Evolutionary conservation across 2,113 vertebrate genomes (phyloP).

Genomic region (Rousettus leschenaultii): DNA sequence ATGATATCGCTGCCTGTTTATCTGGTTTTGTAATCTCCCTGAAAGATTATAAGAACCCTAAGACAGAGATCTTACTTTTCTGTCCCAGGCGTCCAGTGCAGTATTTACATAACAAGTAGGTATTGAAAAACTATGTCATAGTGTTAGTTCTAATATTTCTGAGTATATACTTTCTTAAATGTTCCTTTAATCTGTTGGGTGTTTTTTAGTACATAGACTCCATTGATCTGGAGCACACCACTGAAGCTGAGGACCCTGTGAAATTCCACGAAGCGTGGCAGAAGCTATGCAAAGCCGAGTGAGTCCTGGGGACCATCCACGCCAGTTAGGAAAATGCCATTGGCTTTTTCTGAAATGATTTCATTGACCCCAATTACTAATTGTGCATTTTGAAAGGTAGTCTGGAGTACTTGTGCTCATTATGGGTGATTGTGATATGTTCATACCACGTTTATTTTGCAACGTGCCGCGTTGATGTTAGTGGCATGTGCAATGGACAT

Average conservation of each 20-base stretch:
- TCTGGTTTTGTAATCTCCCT: neutral
- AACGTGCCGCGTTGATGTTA: neutral
- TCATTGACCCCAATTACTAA: neutral
- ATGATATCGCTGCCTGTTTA: neutral
- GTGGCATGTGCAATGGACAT: neutral
- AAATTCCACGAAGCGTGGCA: conserved; percentile 87
- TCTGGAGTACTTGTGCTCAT: neutral
- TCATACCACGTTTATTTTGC: neutral
- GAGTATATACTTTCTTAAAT: neutral
- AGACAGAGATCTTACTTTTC: neutral
- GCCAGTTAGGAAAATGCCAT: neutral
- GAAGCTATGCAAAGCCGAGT: conserved; percentile 87
- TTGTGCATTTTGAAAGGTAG: neutral
- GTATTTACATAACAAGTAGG: neutral
- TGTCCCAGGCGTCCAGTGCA: neutral
- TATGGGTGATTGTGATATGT: neutral
- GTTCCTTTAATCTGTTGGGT: conserved; percentile 6
- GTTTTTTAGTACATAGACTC: conserved; percentile 85
- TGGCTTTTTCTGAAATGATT: neutral
- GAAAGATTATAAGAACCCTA: neutral
- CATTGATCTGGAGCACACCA: conserved; percentile 81
- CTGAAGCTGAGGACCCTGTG: conserved; percentile 81
- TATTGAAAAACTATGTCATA: neutral
- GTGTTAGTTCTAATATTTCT: neutral
- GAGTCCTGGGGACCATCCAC: conserved; percentile 59